Evolutionary conservation across 2,888 invertebrate species (phyloP), one percentile per base, ranked within the genome.

Genomic region (Tenthredo notha): DNA sequence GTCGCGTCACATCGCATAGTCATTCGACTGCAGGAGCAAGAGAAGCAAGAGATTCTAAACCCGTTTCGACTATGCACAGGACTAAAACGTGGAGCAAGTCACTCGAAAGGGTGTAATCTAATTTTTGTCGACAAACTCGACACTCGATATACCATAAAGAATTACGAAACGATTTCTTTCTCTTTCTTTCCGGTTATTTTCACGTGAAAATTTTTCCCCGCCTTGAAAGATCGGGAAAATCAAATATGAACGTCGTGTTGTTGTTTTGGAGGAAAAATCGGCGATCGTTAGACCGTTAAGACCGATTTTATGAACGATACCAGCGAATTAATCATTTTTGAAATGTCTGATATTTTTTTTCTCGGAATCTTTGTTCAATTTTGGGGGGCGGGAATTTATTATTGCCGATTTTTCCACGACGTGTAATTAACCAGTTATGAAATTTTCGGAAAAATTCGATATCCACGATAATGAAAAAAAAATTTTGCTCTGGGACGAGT

Each of bases 51-150:
- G 61, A 12, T 25, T 25, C 61, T 21, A 25, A 25, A 61, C 25
- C 21, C 61, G 9, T 21, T 77, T 50, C 50, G n/a, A n/a, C n/a
- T 33, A 21, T 40, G 15, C 21, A 54, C 33, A 50, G 33, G 40
- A 29, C 54, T 15, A 54, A 77, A 77, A 54, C 50, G 5, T 50
- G 25, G 15, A 61, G 80, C 80, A 80, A 80, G 80, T 80, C 80
- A 80, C 37, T 58, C 58, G 61, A 40, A 40, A 40, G 61, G 80
- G 80, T 61, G 80, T 40, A 50, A 10, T 21, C 54, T 12, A 61
- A 80, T 80, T 61, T 4, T 80, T 37, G 58, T 61, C 40, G 61
- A 61, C 61, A 80, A 21, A 58, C 40, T 80, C 80, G 58, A 61
- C 58, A 80, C 43, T 77, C 77, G 50, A 77, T 77, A 37, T 37